Evolutionary conservation across 2,797 vertebrate species (phyloP).

Genomic region (Gila robusta): DNA sequence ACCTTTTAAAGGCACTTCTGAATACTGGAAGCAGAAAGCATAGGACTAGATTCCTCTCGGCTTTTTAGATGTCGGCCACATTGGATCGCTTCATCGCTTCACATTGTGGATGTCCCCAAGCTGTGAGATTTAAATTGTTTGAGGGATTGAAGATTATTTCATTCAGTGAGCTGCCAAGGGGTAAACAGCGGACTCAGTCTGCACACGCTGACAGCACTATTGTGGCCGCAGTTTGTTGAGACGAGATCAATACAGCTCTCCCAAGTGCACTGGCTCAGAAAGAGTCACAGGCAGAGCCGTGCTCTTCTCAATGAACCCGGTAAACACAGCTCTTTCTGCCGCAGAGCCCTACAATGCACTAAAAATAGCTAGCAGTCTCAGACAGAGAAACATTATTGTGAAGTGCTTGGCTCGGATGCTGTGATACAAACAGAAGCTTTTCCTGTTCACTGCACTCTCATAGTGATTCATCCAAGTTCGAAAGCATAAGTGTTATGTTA

Average conservation of each 20-base stretch:
- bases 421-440: constrained; percentile 34
- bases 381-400: constrained; percentile 13
- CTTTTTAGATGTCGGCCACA: constrained; percentile 18
- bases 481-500: not conserved
- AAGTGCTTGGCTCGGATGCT: constrained; percentile 2
- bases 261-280: constrained; percentile 33
- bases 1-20: constrained; percentile 20
- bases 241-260: constrained; percentile 47
- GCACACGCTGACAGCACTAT: constrained; percentile 41
- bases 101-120: constrained; percentile 25
- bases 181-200: constrained; percentile 39
- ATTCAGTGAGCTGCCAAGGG: constrained; percentile 27
- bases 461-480: constrained; percentile 16
- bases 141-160: constrained; percentile 54
- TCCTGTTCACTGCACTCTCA: not conserved
- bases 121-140: constrained; percentile 47
- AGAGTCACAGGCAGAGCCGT: constrained; percentile 11
- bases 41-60: constrained; percentile 2
- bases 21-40: constrained; percentile 17
- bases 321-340: constrained; percentile 32
- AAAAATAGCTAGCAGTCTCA: constrained; percentile 31
- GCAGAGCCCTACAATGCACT: constrained; percentile 16
- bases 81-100: not conserved
- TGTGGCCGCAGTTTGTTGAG: constrained; percentile 8
- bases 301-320: constrained; percentile 33